Evolutionary conservation across 2,113 vertebrate species (phyloP), one percentile per base, ranked within the genome.

Genomic region (Probosciger aterrimus): DNA sequence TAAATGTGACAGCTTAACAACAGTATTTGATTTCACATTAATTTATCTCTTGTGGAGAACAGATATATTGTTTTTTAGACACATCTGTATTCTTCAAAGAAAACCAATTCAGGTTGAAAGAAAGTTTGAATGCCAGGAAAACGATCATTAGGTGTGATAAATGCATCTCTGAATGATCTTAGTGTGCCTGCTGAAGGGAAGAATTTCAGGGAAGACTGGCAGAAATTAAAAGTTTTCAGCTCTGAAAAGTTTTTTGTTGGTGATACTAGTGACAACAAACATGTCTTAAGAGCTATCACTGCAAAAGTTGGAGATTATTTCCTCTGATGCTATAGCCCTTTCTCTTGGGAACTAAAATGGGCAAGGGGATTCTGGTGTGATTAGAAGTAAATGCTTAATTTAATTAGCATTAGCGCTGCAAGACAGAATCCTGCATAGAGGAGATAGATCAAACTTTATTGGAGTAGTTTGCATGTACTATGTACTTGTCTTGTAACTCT

Each of bases 1-100:
- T 83, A 94, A 95, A 88, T 82, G 71, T 96, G 95, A 92, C 93
- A 91, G 43, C 80, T 94, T 90, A 93, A 95, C 90, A 92, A 83
- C 59, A 85, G 44, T 79, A 50, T 94, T 96, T 94, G 93, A 92
- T 96, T 95, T 94, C 79, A 93, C 57, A 85, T 91, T 94, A 93
- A 95, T 95, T 95, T 93, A 87, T 96, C 49, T 67, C 49, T 91
- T 79, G 44, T 85, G 64, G 39, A 91, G 75, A 85, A 88, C 82
- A 94, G 59, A 52, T 86, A 63, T 62, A 92, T 76, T 94, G 86
- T 76, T 87, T 74, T 82, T 79, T 82, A 82, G 90, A 47, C 49
- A 88, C 74, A 83, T 81, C 82, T 80, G 62, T 95, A 91, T 93
- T 92, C 64, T 65, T 92, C 64, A 67, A 94, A 92, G 76, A 96